Evolutionary conservation across 1,140 invertebrate species (phyloP).

Genomic region (Drosophila navojoa): DNA sequence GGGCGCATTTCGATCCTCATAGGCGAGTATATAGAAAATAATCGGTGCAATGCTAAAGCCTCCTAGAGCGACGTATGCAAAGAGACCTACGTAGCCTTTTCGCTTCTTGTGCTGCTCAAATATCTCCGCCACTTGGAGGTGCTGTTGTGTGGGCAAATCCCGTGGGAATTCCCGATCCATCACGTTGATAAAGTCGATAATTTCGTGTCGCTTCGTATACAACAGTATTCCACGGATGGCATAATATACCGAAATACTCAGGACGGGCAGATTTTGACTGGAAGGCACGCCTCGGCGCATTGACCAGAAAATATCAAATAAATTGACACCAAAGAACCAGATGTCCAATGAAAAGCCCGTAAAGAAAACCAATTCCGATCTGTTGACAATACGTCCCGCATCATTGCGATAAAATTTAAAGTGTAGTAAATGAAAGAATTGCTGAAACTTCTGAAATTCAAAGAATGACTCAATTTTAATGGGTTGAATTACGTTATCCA

Average conservation of each 20-base stretch:
- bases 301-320: slow-evolving; percentile 5
- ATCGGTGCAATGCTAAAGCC: slow-evolving; percentile 24
- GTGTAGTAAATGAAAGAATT: neutral
- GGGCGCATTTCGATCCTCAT: slow-evolving; percentile 10
- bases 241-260: slow-evolving; percentile 51
- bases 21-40: slow-evolving; percentile 25
- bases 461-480: slow-evolving; percentile 26
- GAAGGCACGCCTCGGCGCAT: neutral
- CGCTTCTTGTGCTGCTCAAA: slow-evolving; percentile 22
- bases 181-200: slow-evolving; percentile 39
- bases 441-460: slow-evolving; percentile 12
- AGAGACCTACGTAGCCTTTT: slow-evolving; percentile 13
- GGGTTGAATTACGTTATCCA: slow-evolving; percentile 2
- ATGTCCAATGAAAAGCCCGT: neutral
- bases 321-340: slow-evolving; percentile 22
- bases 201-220: slow-evolving; percentile 40
- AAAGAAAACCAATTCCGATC: neutral
- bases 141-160: slow-evolving; percentile 23
- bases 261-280: slow-evolving; percentile 34
- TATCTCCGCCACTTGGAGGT: slow-evolving; percentile 10
- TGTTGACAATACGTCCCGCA: slow-evolving; percentile 3
- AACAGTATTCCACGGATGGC: slow-evolving; percentile 44
- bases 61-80: neutral
- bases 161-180: slow-evolving; percentile 50
- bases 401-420: slow-evolving; percentile 16